Conservation (phyloP, 2,113 vertebrate genomes). For the Tylochromis polylepis region DNA sequence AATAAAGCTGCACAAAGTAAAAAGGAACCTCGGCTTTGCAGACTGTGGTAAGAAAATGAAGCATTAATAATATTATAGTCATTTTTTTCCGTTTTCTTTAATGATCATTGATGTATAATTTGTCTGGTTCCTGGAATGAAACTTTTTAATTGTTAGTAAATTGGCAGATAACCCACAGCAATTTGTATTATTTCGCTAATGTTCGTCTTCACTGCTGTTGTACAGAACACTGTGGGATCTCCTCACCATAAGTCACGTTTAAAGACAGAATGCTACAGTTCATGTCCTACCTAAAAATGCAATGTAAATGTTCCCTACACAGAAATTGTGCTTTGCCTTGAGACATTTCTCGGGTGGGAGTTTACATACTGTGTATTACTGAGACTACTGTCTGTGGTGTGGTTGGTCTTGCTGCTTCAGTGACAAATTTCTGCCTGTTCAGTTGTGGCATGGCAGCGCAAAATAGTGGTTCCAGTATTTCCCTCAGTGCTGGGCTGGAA, state of each 20-base stretch:
- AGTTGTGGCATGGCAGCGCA: neutral
- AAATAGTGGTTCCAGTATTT: neutral
- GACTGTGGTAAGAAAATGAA: neutral
- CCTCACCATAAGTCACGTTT: neutral
- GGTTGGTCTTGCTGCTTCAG: neutral
- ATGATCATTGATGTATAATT: neutral
- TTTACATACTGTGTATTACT: neutral
- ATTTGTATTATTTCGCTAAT: neutral
- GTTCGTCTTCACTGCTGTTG: neutral
- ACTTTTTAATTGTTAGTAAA: neutral
- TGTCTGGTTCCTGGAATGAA: neutral
- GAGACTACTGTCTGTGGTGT: neutral
- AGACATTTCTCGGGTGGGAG: neutral
- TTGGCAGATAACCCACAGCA: neutral
- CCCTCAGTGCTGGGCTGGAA: constrained; percentile 1
- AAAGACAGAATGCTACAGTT: neutral
- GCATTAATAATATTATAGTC: neutral
- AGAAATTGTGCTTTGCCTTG: too few relatives aligned
- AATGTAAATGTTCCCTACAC: neutral
- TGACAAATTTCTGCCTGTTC: neutral
- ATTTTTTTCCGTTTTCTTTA: neutral
- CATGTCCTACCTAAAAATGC: neutral
- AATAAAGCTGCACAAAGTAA: neutral
- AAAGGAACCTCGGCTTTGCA: neutral
- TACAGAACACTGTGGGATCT: neutral